phyloP scores from a whole-genome alignment of 2,797 vertebrate genomes.

The Semaprochilodus insignis region DNA sequence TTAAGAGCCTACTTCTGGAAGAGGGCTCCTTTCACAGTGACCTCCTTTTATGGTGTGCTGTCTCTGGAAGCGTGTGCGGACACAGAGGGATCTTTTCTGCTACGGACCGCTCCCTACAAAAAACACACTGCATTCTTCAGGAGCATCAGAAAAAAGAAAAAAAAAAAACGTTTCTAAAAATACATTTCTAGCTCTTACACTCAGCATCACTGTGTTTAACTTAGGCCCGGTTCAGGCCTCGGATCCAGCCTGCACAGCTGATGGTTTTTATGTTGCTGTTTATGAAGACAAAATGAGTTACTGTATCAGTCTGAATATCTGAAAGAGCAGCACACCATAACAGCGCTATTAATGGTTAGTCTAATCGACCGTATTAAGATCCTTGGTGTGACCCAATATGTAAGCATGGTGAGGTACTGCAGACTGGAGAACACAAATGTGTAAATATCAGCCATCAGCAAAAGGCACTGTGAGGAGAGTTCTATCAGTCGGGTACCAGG shows the following conservation, averaged over 20 bases:
- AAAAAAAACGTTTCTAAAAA: neutral
- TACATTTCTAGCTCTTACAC: neutral
- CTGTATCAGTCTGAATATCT: neutral
- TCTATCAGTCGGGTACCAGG: neutral
- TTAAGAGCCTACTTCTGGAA: neutral
- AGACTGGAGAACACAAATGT: neutral
- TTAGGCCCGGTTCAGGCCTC: neutral
- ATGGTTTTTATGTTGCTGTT: neutral
- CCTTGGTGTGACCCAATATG: neutral
- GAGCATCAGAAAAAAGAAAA: neutral
- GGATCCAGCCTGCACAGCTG: neutral
- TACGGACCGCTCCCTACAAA: conserved; percentile 10
- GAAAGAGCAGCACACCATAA: neutral
- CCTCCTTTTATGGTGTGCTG: conserved; percentile 50
- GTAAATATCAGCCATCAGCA: neutral
- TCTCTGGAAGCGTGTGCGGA: conserved; percentile 14
- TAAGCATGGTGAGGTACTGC: neutral
- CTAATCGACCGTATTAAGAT: neutral
- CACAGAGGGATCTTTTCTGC: conserved; percentile 1
- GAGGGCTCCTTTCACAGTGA: neutral
- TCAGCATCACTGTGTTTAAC: neutral
- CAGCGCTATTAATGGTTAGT: neutral
- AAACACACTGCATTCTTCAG: neutral
- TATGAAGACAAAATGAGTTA: neutral
- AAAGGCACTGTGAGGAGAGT: neutral